phyloP scores from a whole-genome alignment of 1,140 invertebrate species.

The Drosophila orosa region DNA sequence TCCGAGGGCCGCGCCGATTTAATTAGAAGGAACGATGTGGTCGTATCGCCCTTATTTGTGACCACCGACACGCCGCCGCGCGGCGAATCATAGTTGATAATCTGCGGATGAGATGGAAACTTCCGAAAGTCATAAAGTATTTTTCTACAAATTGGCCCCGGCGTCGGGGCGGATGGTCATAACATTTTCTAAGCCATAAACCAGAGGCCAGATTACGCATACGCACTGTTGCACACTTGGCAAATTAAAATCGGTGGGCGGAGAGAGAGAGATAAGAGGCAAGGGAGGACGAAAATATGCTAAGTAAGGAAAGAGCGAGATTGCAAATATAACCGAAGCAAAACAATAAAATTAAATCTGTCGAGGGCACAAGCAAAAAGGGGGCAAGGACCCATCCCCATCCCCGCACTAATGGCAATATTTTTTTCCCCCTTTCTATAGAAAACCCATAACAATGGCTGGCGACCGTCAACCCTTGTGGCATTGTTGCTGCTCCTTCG shows the following conservation, averaged over 20 bases:
- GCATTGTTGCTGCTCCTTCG: slow-evolving; percentile 37
- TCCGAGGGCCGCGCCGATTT: slow-evolving; percentile 90
- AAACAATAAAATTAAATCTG: slow-evolving; percentile 84
- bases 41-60: slow-evolving; percentile 91
- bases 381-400: slow-evolving; percentile 3
- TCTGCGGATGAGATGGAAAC: slow-evolving; percentile 85
- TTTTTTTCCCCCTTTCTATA: slow-evolving; percentile 53
- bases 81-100: slow-evolving; percentile 95
- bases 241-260: slow-evolving; percentile 61
- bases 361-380: slow-evolving; percentile 33
- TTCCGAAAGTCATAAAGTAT: slow-evolving; percentile 55
- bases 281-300: slow-evolving; percentile 39
- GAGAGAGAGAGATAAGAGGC: slow-evolving; percentile 14
- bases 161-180: slow-evolving; percentile 6
- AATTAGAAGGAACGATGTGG: slow-evolving; percentile 91
- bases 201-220: slow-evolving; percentile 70
- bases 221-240: slow-evolving; percentile 76
- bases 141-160: slow-evolving; percentile 43
- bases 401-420: slow-evolving; percentile 71
- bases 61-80: slow-evolving; percentile 91
- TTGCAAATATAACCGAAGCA: slow-evolving; percentile 66
- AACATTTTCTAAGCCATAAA: slow-evolving; percentile 78
- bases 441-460: slow-evolving; percentile 73
- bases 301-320: slow-evolving; percentile 54
- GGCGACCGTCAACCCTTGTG: slow-evolving; percentile 54